Base-by-base conservation (phyloP, 1,140 invertebrate species). In the Copidosoma floridanum region DNA sequence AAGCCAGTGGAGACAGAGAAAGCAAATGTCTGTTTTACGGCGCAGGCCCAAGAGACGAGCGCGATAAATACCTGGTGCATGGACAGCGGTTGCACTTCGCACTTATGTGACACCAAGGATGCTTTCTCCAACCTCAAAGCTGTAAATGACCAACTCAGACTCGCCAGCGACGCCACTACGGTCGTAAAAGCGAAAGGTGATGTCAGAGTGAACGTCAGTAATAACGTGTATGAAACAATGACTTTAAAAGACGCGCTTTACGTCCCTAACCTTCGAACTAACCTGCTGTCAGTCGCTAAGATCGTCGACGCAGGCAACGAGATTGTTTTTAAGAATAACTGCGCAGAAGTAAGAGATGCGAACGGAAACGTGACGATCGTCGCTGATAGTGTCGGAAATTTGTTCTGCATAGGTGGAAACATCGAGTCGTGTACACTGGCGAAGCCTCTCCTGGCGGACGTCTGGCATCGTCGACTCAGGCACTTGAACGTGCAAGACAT, bases 281-380 rank as follows among this genome's bases (percentile, higher is more conserved):
- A 70, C 46, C 57, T 67, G 11, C 37, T 70, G 21, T 70, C 64
- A 14, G 66, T 68, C 2, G 23, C 44, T 14, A 70, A 65, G 57
- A 64, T 63, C 8, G 52, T 58, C 8, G 57, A 66, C 12, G 41
- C 37, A 23, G 57, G 43, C 3, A n/a, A 66, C 24, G 50, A 6
- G 18, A 43, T 59, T 32, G 24, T 56, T 3, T 64, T 64, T 18
- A 23, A 55, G 12, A 55, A 54, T 27, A 3, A 43, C 7, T 50
- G 18, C 23, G 61, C 61, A 1, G 2, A 48, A n/a, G 27, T 63
- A 23, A 38, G 16, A 10, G 12, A 37, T 37, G 44, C 24, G 14
- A 2, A 26, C 7, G 14, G 20, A 7, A n/a, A 37, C 4, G 43
- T 37, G 29, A 53, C 14, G 37, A 44, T 20, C 44, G 23, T 44